Evolutionary conservation across 2,888 invertebrate species (phyloP).

Genomic region (Xestia rhomboidea): DNA sequence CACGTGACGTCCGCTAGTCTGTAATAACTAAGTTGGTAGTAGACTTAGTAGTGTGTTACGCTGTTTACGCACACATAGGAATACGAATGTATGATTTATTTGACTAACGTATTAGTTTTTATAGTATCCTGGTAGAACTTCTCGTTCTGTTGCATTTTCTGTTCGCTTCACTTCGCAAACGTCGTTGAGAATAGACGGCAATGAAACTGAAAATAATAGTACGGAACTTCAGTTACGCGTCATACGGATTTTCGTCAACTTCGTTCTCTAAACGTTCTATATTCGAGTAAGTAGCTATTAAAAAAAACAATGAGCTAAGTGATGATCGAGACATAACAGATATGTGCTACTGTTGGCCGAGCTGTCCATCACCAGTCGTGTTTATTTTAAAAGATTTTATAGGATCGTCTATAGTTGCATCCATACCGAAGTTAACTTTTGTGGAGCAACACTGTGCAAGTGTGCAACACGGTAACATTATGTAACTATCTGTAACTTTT

Average conservation of each 20-base stretch:
- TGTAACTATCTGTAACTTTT: too few species aligned
- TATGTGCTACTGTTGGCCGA: neutral
- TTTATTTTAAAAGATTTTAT: neutral
- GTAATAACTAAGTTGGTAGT: neutral
- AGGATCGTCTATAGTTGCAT: too few species aligned
- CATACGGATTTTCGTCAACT: neutral
- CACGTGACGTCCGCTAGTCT: too few species aligned
- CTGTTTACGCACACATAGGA: neutral
- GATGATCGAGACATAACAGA: neutral
- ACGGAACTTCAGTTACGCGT: neutral
- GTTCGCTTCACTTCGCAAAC: neutral
- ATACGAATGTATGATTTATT: neutral
- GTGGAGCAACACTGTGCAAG: too few species aligned
- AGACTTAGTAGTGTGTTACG: neutral
- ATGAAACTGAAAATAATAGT: neutral
- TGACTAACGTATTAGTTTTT: neutral
- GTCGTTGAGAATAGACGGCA: neutral
- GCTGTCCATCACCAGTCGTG: neutral
- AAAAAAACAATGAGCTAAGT: neutral
- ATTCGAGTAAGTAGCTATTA: neutral
- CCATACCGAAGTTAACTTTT: too few species aligned
- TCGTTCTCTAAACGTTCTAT: neutral
- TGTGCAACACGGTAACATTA: too few species aligned
- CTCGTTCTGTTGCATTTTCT: slow-evolving; percentile 11
- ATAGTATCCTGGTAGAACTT: slow-evolving; percentile 33